Base-by-base conservation (phyloP, 2,113 vertebrate species). In the Eira barbara region DNA sequence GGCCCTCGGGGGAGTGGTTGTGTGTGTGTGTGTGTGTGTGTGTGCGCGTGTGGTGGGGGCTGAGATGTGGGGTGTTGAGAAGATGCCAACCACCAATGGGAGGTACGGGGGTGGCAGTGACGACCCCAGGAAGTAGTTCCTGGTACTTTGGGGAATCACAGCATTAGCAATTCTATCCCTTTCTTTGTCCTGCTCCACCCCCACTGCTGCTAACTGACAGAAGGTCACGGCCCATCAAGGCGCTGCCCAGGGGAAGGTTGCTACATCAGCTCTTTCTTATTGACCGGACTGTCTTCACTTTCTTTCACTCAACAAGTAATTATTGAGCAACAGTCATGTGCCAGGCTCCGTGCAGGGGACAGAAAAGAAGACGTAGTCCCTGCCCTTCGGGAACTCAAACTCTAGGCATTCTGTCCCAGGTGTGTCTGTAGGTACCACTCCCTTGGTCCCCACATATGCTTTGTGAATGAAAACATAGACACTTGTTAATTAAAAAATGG, bases 261-360 rank as follows among this genome's bases (percentile, higher is more conserved):
- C 98, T 97, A 95, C 95, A 94, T 98, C 97, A 98, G 98, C 98
- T 97, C 91, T 98, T 98, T 97, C 95, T 94, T 97, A 98, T 98
- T 97, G 98, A 98, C 97, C 4, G 14, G 76, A 95, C 97, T 98
- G 97, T 98, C 98, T 98, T 97, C 97, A 96, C 94, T 97, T 96
- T 97, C 96, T 97, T 97, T 98, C 98, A 97, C 97, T 97, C 98
- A 98, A 97, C 98, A 98, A 97, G 94, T 97, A 97, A 98, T 97
- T 97, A 98, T 97, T 96, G 98, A 97, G 96, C 97, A 96, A 96
- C 96, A 97, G 98, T 97, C 97, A 98, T 90, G 92, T 94, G 93
- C 95, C 93, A 97, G 97, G 97, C 76, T 97, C 92, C 31, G 94
- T 96, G 95, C n/a, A 27, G 57, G 95, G 90, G 83, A 96, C 34